phyloP scores from a whole-genome alignment of 2,888 invertebrate genomes.

The Gymnocheta viridis region DNA sequence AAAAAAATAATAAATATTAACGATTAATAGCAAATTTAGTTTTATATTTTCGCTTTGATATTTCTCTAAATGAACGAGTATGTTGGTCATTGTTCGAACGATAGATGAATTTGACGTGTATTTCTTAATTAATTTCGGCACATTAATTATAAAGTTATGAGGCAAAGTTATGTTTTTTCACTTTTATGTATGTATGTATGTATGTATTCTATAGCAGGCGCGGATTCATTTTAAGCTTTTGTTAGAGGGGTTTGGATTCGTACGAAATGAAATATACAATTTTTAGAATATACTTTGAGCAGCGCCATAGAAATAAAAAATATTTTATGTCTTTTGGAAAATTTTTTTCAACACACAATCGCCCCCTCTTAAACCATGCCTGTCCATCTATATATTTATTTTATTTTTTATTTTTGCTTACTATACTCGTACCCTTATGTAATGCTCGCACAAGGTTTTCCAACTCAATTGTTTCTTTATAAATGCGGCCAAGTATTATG shows the following conservation, averaged over 20 bases:
- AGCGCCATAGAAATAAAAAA: too few relatives aligned
- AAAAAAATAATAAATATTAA: conserved; percentile 15
- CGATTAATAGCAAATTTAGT: background rate
- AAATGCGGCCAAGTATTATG: conserved; percentile 41
- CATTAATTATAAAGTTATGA: conserved; percentile 67
- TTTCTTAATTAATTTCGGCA: conserved; percentile 68
- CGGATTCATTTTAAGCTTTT: too few relatives aligned
- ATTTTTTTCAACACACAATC: too few relatives aligned
- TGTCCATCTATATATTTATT: background rate
- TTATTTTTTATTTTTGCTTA: conserved; percentile 1
- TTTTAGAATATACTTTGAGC: too few relatives aligned
- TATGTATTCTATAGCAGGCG: background rate
- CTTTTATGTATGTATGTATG: background rate
- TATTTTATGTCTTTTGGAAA: too few relatives aligned
- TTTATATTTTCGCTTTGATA: background rate
- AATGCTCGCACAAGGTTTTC: conserved; percentile 59
- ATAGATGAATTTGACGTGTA: conserved; percentile 63
- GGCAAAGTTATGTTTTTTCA: conserved; percentile 54
- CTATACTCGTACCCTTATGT: conserved; percentile 8
- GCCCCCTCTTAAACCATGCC: too few relatives aligned
- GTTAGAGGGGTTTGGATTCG: too few relatives aligned
- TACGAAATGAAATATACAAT: too few relatives aligned
- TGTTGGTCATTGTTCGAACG: conserved; percentile 40
- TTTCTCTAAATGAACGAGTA: background rate
- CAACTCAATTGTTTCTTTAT: conserved; percentile 48